Evolutionary conservation across 2,888 invertebrate genomes (phyloP).

Genomic region (Scaptomyza cyrtandrae): DNA sequence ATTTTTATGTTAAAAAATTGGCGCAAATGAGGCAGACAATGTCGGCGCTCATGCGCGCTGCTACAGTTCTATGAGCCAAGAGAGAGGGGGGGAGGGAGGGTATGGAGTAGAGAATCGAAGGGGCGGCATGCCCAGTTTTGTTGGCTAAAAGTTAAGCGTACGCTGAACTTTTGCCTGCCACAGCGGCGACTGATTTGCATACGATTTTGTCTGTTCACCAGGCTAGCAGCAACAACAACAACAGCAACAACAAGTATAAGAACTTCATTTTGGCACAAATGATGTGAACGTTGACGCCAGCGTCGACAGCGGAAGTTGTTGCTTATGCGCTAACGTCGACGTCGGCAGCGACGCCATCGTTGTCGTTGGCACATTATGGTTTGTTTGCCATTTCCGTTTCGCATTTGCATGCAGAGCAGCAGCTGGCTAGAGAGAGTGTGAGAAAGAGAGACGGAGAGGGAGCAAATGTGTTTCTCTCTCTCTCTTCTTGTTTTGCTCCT

Average conservation of each 20-base stretch:
- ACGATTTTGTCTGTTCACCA: constrained; percentile 74
- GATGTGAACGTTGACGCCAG: constrained; percentile 46
- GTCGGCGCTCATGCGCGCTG: constrained; percentile 76
- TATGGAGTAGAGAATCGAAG: not conserved
- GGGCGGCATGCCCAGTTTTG: constrained; percentile 52
- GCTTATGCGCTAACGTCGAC: constrained; percentile 58
- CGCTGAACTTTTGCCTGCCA: constrained; percentile 78
- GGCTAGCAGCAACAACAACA: constrained; percentile 34
- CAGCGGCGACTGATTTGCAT: constrained; percentile 76
- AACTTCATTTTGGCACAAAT: constrained; percentile 67
- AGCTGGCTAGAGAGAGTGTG: not conserved
- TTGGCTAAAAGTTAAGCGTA: constrained; percentile 74
- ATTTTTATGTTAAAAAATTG: constrained; percentile 77
- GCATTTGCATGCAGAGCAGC: constrained; percentile 75
- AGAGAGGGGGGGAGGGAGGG: not conserved
- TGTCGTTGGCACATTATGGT: constrained; percentile 73
- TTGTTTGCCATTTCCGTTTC: constrained; percentile 80
- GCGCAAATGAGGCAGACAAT: constrained; percentile 82
- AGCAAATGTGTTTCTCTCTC: constrained; percentile 4
- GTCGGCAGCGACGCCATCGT: constrained; percentile 40
- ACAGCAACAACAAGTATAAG: constrained; percentile 32
- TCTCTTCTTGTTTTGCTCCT: constrained; percentile 48
- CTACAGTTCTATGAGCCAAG: constrained; percentile 20
- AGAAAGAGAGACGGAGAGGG: constrained; percentile 3
- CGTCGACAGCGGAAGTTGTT: constrained; percentile 66